Base-by-base conservation (phyloP, 2,797 vertebrate genomes). In the Chrysocyon brachyurus region DNA sequence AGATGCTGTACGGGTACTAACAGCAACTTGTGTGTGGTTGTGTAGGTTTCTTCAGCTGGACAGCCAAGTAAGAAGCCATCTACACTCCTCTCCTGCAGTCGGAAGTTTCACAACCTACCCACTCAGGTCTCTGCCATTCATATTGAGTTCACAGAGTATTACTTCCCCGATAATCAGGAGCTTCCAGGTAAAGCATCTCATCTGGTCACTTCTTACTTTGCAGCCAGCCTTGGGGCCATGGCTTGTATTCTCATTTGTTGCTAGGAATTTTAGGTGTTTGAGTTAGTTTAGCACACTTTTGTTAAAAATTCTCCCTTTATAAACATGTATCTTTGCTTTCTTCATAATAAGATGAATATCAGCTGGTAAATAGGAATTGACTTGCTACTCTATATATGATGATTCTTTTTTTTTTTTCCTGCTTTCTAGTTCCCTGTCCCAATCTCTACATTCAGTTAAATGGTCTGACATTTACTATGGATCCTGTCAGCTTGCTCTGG, bases 71-170 rank as follows among this genome's bases (percentile, higher is more conserved):
- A 99, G 98, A 99, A 99, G 98, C 99, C 99, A 0, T 99, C 99
- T 97, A 99, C 99, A 72, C 99, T 99, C 85, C 97, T 99, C 54
- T 99, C 99, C 33, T 99, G 99, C 98, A 99, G 99, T 54, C 99
- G 99, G 79, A 99, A 99, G 98, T 98, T 98, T 90, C 98, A 99
- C 93, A 98, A 94, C 92, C 98, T 99, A 84, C 99, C 99, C 0
- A 98, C 99, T 75, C 99, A 99, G 86, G 98, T 99, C 17, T 99
- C 99, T 95, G 99, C 99, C 93, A 99, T 99, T 98, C 99, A 99
- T 89, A 98, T 99, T 93, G 99, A 99, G 96, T 99, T 99, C 98
- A 99, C 99, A 0, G 99, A 99, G 84, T 99, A 99, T 98, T 99
- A 99, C 99, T 99, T 99, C 95, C 99, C 99, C 22, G 99, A 99